Evolutionary conservation across 2,797 vertebrate genomes (phyloP).

Genomic region (Columba guinea): DNA sequence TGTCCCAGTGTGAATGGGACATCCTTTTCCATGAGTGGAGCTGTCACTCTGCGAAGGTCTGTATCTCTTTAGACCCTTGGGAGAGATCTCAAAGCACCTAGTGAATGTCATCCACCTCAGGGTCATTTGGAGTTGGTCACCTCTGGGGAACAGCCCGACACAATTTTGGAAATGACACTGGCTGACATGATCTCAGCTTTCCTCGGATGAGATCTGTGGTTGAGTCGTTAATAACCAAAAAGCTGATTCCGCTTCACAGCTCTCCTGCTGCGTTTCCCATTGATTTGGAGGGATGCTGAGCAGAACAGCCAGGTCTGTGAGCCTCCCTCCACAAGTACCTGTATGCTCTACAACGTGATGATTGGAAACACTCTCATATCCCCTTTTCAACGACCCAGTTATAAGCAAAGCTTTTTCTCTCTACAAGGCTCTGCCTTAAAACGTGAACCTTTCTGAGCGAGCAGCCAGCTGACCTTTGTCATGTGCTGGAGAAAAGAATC

Average conservation of each 20-base stretch:
- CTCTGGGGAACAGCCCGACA: neutral
- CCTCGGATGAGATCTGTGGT: neutral
- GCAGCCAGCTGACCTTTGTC: conserved; percentile 44
- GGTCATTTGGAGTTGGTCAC: neutral
- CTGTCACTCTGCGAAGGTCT: neutral
- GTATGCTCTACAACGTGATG: neutral
- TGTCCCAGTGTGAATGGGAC: neutral
- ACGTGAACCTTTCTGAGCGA: neutral
- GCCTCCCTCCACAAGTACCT: neutral
- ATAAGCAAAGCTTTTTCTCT: neutral
- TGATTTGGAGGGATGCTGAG: neutral
- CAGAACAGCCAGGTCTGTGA: neutral
- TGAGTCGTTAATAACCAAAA: neutral
- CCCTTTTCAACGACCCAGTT: neutral
- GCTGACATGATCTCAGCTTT: neutral
- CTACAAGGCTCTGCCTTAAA: neutral
- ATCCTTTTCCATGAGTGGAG: neutral
- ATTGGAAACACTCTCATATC: neutral
- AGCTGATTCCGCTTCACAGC: neutral
- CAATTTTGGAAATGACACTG: neutral
- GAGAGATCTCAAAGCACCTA: neutral
- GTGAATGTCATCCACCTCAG: neutral
- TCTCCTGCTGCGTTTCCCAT: neutral
- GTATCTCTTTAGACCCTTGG: neutral
- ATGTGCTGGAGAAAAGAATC: conserved; percentile 12